These are phyloP conservation scores for Pyrrhia umbra DNA, from an alignment of 2,888 invertebrate genomes.

Conservation along the genomic window DNA sequence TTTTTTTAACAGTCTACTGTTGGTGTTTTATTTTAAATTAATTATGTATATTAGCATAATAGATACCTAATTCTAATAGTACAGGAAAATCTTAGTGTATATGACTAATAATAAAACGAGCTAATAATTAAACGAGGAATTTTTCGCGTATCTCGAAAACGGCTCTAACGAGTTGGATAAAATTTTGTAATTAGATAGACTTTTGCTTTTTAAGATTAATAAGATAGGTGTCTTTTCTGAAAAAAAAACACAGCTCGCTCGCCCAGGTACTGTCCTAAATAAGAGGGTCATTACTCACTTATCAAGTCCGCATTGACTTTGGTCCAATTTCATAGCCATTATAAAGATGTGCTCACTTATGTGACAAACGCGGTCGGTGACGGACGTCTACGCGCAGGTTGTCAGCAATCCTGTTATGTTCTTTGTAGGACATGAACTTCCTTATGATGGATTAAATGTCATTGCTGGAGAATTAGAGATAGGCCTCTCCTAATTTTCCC, in stretches of 20 bases:
- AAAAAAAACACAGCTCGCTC: too few species aligned
- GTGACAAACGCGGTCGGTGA: neutral
- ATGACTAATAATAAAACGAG: too few species aligned
- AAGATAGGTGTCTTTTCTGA: too few species aligned
- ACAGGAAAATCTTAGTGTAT: too few species aligned
- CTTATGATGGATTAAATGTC: constrained; percentile 10
- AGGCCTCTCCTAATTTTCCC: too few species aligned
- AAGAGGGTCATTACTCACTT: constrained; percentile 45
- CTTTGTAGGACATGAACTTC: constrained; percentile 2
- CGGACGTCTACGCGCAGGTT: constrained; percentile 1
- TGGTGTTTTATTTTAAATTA: constrained; percentile 22
- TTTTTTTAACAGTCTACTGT: constrained; percentile 45
- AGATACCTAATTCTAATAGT: too few species aligned
- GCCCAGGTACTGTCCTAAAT: constrained; percentile 5
- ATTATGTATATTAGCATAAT: constrained; percentile 5
- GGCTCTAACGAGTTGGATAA: too few species aligned
- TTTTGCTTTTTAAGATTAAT: too few species aligned
- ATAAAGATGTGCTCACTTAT: constrained; percentile 11
- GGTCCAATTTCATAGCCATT: constrained; percentile 27
- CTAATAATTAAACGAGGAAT: too few species aligned
- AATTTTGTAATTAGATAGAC: too few species aligned
- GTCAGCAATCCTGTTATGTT: constrained; percentile 1
- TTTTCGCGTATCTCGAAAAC: too few species aligned
- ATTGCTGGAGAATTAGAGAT: too few species aligned
- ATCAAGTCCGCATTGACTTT: constrained; percentile 36